A percentile compares a stretch with the other conserved stretches of the same genome.
Evolutionary conservation across 2,888 invertebrate genomes (phyloP).

Genomic region (Mallateleia sp.): DNA sequence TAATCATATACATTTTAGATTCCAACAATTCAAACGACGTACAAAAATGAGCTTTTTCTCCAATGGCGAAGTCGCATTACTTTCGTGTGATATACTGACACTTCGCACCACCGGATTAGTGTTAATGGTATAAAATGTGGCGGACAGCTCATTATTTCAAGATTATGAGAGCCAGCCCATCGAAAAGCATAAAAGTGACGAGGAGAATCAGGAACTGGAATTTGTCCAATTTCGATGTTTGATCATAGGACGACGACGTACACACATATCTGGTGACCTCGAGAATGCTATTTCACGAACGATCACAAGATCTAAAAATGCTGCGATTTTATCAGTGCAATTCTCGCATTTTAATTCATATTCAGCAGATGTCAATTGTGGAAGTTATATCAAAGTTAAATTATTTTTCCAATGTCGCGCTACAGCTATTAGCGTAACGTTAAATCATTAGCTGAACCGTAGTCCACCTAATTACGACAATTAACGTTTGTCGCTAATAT

Average conservation of each 20-base stretch:
- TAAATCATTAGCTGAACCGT: neutral
- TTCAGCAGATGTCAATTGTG: constrained; percentile 42
- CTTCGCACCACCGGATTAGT: constrained; percentile 11
- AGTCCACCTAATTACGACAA: too few species aligned
- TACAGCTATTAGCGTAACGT: neutral
- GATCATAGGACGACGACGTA: constrained; percentile 64
- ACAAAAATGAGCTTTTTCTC: too few species aligned
- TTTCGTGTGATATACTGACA: too few species aligned
- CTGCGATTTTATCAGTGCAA: constrained; percentile 66
- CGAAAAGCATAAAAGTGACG: constrained; percentile 59
- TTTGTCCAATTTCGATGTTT: constrained; percentile 79
- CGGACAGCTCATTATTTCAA: constrained; percentile 28
- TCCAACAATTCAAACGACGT: too few species aligned
- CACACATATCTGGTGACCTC: too few species aligned
- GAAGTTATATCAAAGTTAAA: constrained; percentile 16
- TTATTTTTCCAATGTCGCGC: neutral
- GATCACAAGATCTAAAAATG: constrained; percentile 62
- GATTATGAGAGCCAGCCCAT: constrained; percentile 31
- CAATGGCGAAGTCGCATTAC: too few species aligned
- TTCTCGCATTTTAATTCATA: constrained; percentile 38
- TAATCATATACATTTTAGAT: too few species aligned
- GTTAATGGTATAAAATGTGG: constrained; percentile 18
- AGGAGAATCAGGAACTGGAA: constrained; percentile 76
- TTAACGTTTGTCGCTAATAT: too few species aligned
- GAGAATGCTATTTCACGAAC: constrained; percentile 71